Base-by-base conservation (phyloP, 2,113 vertebrate genomes). In the Psittacula cyanocephala region DNA sequence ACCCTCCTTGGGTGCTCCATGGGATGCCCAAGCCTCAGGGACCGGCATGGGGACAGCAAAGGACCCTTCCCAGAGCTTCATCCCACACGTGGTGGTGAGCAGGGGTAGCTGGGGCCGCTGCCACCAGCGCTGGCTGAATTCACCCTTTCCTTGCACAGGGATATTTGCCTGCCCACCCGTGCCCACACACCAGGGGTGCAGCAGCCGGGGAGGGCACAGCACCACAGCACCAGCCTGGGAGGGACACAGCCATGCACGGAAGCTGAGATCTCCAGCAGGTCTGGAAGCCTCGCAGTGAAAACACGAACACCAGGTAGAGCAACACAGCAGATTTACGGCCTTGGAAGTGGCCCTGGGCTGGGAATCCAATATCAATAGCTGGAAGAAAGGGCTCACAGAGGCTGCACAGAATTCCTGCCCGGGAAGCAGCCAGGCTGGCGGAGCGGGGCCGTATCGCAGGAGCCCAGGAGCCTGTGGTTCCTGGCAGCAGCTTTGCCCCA, bases 391-490 rank as follows among this genome's bases (percentile, higher is more conserved):
- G 81, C 86, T 81, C 92, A 93, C 86, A 96, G 96, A 96, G 62
- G 39, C 79, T 46, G 83, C 78, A 49, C 78, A 93, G 88, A 86
- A 95, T 90, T 68, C 65, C 93, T 95, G 90, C 81, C 88, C 37
- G 19, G 91, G 91, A 93, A 91, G 76, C 65, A 4, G 92, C 81
- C 59, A 47, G 81, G 55, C 67, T 9, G 27, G 69, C 25, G 10
- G 62, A 90, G 78, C 12, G 8, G 59, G 83, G 83, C 77, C 22
- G 23, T 67, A 92, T 79, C 76, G 25, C 92, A 44, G 86, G 96
- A 96, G 95, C 82, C 74, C 20, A 13, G 96, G 89, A 96, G 97
- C 94, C 95, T 96, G 97, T 92, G 96, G 96, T 96, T 97, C 94
- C 96, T 97, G 97, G 96, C 96, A 96, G 68, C 75, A 87, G 43